Percentiles rank a stretch among this genome's conserved stretches.
These are phyloP conservation scores for Riparia riparia DNA, from an alignment of 2,113 vertebrate species.

Conservation along the genomic window DNA sequence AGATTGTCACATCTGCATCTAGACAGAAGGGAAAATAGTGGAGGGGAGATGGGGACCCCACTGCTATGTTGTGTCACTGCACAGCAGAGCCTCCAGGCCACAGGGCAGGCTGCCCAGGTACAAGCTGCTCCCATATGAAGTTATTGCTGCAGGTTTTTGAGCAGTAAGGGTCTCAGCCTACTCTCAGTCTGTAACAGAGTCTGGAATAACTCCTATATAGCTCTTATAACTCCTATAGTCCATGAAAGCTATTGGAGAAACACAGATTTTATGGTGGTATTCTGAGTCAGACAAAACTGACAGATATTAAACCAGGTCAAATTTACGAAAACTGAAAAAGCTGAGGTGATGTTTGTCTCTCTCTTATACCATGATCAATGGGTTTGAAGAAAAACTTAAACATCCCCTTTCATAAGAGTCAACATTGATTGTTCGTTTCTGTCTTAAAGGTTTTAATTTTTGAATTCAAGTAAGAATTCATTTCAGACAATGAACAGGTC, in stretches of 20 bases:
- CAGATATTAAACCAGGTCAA: fast-evolving
- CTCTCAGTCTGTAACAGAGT: not conserved
- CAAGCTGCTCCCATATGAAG: not conserved
- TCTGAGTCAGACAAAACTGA: not conserved
- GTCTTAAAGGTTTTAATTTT: not conserved
- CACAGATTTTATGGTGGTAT: not conserved
- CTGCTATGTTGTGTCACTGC: fast-evolving
- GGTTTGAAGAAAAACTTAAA: not conserved
- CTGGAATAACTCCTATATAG: not conserved
- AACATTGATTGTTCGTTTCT: not conserved
- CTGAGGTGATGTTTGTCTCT: not conserved
- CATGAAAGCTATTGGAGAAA: not conserved
- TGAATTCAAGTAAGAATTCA: not conserved
- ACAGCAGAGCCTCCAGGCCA: not conserved
- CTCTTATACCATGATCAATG: not conserved
- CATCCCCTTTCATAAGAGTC: not conserved
- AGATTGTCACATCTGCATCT: not conserved
- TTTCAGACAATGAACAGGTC: not conserved
- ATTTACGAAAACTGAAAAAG: not conserved
- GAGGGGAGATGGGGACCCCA: not conserved
- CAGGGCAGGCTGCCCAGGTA: not conserved
- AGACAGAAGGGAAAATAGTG: not conserved
- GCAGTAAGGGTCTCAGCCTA: not conserved
- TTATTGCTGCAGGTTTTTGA: not conserved
- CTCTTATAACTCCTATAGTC: not conserved